Base-by-base conservation (phyloP, 2,797 vertebrate genomes). In the Malurus splendens region DNA sequence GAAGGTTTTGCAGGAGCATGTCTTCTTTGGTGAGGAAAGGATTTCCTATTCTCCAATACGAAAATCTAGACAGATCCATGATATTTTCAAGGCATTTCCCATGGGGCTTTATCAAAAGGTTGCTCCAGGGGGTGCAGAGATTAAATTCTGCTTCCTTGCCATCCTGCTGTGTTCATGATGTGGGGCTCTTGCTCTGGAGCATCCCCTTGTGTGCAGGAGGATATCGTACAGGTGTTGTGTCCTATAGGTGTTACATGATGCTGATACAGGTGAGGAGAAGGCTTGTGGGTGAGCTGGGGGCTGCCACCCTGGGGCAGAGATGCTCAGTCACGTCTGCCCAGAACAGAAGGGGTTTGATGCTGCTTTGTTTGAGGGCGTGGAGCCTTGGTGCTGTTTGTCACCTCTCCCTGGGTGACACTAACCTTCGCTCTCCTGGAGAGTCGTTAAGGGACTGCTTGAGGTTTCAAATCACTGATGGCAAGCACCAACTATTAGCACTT, bases 401-500 rank as follows among this genome's bases (percentile, higher is more conserved):
- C 77, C 59, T 86, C 82, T 73, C 18, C 50, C 61, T 81, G 66
- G 16, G 57, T 82, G 80, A 72, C 67, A 61, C 62, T 84, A 87
- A 86, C 88, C 62, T 81, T 85, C 50, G 14, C 50, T 82, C 59
- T 90, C 51, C 48, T 3, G 1, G 28, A 9, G 3, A 9, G 3
- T 62, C 5, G 2, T 64, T 90, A 83, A 83, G 64, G 72, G 73
- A 55, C 77, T 54, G 22, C 80, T 48, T 56, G 32, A 72, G 78
- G 76, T 90, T 92, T 92, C 88, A 60, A 76, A 77, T 90, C 82
- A 33, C 42, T 19, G 76, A 78, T 30, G 92, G 86, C 88, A 94
- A 95, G 64, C 83, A 76, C 80, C 57, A 59, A 80, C 91, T 89
- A 90, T 95, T 96, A 95, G 86, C 44, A 25, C 78, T 17, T 82